Conservation (phyloP, 2,113 vertebrate species). For the Etheostoma cragini region DNA sequence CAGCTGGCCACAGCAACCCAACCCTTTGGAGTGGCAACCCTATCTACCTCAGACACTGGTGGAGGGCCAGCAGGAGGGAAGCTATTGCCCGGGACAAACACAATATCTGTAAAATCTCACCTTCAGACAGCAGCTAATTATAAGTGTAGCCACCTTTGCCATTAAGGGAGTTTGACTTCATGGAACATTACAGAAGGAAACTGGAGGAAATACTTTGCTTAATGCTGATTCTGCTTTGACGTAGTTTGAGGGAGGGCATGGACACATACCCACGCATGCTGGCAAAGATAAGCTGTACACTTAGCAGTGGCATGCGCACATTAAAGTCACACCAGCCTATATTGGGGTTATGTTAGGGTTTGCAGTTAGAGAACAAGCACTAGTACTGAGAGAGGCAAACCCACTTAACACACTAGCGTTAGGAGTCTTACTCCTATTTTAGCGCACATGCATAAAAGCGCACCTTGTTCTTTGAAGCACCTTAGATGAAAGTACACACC, state of each 20-base stretch:
- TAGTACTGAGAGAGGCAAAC: background rate
- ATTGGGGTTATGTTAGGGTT: slow-evolving; percentile 20
- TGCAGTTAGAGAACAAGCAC: background rate
- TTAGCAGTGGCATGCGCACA: slow-evolving; percentile 38
- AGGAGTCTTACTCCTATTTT: background rate
- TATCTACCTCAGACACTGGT: slow-evolving; percentile 86
- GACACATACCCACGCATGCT: slow-evolving; percentile 26
- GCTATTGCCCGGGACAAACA: slow-evolving; percentile 82
- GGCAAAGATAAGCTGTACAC: slow-evolving; percentile 60
- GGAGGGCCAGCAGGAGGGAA: slow-evolving; percentile 77
- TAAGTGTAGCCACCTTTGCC: slow-evolving; percentile 54
- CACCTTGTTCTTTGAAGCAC: background rate
- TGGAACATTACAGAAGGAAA: slow-evolving; percentile 60
- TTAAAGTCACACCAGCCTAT: slow-evolving; percentile 49
- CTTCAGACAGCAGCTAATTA: slow-evolving; percentile 65
- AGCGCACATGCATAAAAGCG: background rate
- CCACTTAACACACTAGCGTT: background rate
- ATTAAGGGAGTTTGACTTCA: slow-evolving; percentile 61
- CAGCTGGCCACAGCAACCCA: slow-evolving; percentile 63
- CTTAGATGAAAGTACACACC: background rate
- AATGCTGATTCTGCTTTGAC: slow-evolving; percentile 38
- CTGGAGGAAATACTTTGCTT: slow-evolving; percentile 48
- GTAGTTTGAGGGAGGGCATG: slow-evolving; percentile 36
- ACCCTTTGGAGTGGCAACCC: slow-evolving; percentile 73
- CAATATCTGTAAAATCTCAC: slow-evolving; percentile 84